Evolutionary conservation across 2,888 invertebrate species (phyloP).

Genomic region (Heliothis peltigera): DNA sequence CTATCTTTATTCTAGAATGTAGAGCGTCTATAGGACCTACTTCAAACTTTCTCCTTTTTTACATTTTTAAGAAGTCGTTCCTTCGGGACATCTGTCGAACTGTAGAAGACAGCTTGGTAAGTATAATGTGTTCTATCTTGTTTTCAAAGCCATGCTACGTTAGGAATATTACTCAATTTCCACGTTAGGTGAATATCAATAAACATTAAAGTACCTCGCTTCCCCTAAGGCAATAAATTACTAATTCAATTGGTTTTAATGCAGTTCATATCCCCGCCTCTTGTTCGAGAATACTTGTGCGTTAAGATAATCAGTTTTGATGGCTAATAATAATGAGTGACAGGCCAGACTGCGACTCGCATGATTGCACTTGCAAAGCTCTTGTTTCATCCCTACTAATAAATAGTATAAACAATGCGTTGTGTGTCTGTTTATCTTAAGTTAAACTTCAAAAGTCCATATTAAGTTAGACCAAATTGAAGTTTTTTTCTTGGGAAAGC

Average conservation of each 20-base stretch:
- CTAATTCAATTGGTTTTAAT: constrained; percentile 30
- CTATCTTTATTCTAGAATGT: too few relatives aligned
- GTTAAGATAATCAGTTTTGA: not conserved
- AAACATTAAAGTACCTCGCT: not conserved
- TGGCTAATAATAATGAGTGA: not conserved
- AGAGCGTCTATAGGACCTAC: too few relatives aligned
- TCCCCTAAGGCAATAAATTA: not conserved
- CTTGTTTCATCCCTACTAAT: not conserved
- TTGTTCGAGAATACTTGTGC: constrained; percentile 12
- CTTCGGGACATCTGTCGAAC: too few relatives aligned
- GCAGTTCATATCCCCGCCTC: constrained; percentile 23
- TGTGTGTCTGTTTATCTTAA: not conserved
- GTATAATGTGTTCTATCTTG: too few relatives aligned
- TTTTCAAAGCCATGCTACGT: too few relatives aligned
- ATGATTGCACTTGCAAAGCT: not conserved
- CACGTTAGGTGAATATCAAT: not conserved
- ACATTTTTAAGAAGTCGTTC: too few relatives aligned
- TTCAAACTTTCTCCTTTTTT: too few relatives aligned
- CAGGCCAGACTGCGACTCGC: not conserved
- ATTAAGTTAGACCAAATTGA: too few relatives aligned
- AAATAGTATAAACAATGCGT: not conserved
- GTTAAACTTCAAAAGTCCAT: too few relatives aligned
- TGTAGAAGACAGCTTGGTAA: too few relatives aligned
- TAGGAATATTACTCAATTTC: too few relatives aligned
- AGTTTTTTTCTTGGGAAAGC: too few relatives aligned